phyloP scores from a whole-genome alignment of 1,140 invertebrate species.

The Maniola jurtina region DNA sequence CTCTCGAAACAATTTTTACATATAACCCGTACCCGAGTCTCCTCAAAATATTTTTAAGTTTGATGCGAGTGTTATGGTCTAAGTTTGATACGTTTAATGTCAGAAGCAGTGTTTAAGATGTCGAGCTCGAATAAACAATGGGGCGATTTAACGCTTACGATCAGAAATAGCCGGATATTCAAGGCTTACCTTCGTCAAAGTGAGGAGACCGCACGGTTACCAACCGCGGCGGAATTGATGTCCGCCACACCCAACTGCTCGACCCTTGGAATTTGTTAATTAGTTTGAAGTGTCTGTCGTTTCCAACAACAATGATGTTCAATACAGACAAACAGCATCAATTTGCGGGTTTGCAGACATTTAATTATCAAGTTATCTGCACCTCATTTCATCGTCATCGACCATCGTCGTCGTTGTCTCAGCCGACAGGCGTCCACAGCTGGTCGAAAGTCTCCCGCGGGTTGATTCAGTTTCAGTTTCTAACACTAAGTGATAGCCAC shows the following conservation, averaged over 20 bases:
- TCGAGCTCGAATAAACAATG: conserved; percentile 41
- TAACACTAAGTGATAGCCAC: no score
- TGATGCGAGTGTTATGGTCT: no score
- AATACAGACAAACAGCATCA: neutral
- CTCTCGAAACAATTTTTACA: no score
- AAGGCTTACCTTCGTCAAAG: conserved; percentile 11
- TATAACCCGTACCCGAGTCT: no score
- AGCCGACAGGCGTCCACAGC: no score
- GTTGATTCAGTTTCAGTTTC: no score
- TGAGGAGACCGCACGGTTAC: neutral
- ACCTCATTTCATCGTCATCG: no score
- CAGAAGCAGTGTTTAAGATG: conserved; percentile 5
- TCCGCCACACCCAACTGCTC: neutral
- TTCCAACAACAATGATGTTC: neutral
- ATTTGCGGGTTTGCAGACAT: no score
- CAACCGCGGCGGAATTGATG: neutral
- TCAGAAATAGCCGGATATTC: conserved; percentile 6
- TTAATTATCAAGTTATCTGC: no score
- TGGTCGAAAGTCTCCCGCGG: no score
- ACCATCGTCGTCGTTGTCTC: no score
- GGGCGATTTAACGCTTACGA: conserved; percentile 33
- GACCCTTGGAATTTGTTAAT: neutral
- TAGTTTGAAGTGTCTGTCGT: neutral
- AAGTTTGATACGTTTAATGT: neutral
- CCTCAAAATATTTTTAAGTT: no score